A percentile compares a stretch with the other conserved stretches of the same genome.
These are phyloP conservation scores for Thalassarche chlororhynchos DNA, from an alignment of 2,113 vertebrate species.

Conservation along the genomic window DNA sequence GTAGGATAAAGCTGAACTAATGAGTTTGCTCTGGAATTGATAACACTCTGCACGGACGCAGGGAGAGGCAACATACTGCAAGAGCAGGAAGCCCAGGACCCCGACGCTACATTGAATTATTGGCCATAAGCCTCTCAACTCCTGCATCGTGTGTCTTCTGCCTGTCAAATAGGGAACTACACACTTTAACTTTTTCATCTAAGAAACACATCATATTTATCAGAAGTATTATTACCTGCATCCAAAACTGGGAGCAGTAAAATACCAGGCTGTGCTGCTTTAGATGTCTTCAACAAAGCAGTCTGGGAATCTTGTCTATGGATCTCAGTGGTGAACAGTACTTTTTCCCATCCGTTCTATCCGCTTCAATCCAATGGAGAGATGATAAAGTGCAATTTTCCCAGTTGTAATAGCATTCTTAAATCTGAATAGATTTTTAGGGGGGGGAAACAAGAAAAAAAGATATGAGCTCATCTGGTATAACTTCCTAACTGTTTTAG, in stretches of 20 bases:
- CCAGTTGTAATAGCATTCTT: background rate
- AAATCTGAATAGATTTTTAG: background rate
- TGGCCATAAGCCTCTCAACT: background rate
- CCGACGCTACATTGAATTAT: background rate
- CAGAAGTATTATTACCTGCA: background rate
- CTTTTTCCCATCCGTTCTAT: background rate
- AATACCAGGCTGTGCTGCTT: background rate
- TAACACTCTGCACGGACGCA: background rate
- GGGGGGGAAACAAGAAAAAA: background rate
- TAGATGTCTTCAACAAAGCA: background rate
- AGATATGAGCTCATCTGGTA: background rate
- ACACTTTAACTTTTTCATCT: background rate
- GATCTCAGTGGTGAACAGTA: background rate
- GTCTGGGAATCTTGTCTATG: background rate
- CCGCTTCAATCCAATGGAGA: background rate
- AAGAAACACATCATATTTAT: background rate
- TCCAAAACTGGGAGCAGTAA: background rate
- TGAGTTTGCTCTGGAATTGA: background rate
- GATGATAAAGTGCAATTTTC: background rate
- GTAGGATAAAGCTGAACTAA: background rate
- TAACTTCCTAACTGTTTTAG: background rate
- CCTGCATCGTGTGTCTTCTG: background rate
- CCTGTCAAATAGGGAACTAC: background rate
- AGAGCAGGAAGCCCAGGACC: background rate
- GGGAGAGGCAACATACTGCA: background rate